Evolutionary conservation across 2,113 vertebrate species (phyloP), one percentile per base, ranked within the genome.

Genomic region (Callopanchax toddi): DNA sequence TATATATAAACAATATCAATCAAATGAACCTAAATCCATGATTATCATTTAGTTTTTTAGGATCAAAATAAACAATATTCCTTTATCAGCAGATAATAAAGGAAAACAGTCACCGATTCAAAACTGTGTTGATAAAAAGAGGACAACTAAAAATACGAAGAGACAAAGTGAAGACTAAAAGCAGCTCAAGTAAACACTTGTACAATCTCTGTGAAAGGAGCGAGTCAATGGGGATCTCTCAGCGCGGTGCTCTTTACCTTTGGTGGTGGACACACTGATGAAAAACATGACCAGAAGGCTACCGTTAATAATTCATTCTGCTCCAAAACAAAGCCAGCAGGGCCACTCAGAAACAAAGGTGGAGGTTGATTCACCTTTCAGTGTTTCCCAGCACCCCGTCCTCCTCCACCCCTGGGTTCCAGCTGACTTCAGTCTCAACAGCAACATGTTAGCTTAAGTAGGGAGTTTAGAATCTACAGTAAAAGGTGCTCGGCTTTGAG

Each of bases 231-330:
- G 63, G 46, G 65, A 57, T 64, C 71, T 56, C 70, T 83, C 62
- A 71, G 74, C 60, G 43, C 43, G 59, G 44, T 26, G 61, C 70
- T 79, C 66, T 82, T 86, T 74, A 79, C 74, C 73, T 71, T 79
- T 76, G 59, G 70, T 86, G 71, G 79, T 87, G 83, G 85, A 84
- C 83, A 78, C 70, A 78, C 73, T 72, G 83, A 86, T 83, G 82
- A 88, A 89, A 89, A 86, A 89, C 85, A 88, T 20, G 58, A 85
- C 83, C 88, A 89, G 88, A 89, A 88, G 88, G 88, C 79, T 78
- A 83, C 68, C 26, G 76, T 89, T 86, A 89, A 89, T 89, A 86
- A 89, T 88, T 89, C 83, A 89, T 86, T 83, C 63, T 68, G 81
- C 83, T 88, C 72, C 77, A 82, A 87, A 87, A 89, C 81, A 84